Evolutionary conservation across 2,797 vertebrate genomes (phyloP), one percentile per base, ranked within the genome.

Genomic region (Anisognathus igniventris): DNA sequence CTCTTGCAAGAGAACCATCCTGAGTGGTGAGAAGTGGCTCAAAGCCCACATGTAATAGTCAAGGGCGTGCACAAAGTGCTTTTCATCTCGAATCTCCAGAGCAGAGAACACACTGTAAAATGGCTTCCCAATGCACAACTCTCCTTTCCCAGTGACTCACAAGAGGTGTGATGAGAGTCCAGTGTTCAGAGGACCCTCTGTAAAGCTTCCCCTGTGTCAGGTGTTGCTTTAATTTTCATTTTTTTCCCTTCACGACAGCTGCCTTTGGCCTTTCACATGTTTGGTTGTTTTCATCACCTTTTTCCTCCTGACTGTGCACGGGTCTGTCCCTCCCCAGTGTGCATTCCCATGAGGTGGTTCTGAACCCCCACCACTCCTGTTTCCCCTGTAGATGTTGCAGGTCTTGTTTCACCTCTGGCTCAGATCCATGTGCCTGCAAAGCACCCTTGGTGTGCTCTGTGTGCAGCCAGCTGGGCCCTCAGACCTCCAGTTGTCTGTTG

Each of bases 381-480:
- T 74, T 53, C 4, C 35, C 31, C 54, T 5, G 0, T 65, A 53
- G 65, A 35, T 3, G 2, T 58, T 85, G n/a, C 35, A 71, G 73
- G 28, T 84, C 70, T 73, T 6, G 8, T 81, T 88, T 84, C 28
- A 11, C 39, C 5, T 1, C 21, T 14, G 1, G 37, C 66, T 84
- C 2, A 0, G 40, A 22, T 60, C 54, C 16, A 0, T 0, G 5
- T 50, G 53, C 1, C 47, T 53, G 57, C 12, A 60, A 3, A 53
- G 35, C 20, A 9, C 35, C 15, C 1, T 3, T n/a, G 72, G 12
- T 35, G 18, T 6, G 0, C n/a, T 72, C 42, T 45, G 33, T 1
- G 3, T 57, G 72, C 73, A 77, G 72, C 28, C 70, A 75, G 42
- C 50, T 75, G 83, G 65, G 35, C 54, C 16, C 1, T 54, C 50